Evolutionary conservation across 2,888 invertebrate species (phyloP).

Genomic region (Seira sanloemensis): DNA sequence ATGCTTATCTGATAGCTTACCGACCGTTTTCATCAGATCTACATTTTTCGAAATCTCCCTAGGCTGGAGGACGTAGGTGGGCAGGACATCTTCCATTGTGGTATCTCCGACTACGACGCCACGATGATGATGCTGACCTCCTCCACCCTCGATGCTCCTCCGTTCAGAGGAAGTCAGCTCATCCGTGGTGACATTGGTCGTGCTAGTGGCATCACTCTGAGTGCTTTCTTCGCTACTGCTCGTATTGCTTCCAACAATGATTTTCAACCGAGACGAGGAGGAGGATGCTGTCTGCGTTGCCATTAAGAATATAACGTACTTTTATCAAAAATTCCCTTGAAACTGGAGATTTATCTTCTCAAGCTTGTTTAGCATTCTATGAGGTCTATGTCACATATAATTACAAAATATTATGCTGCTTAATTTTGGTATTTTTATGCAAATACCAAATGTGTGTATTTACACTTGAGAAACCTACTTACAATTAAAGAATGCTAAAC

Average conservation of each 20-base stretch:
- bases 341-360: too few relatives aligned
- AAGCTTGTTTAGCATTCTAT: too few relatives aligned
- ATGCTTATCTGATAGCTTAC: constrained; percentile 15
- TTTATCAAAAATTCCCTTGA: too few relatives aligned
- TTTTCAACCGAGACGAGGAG: constrained; percentile 14
- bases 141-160: not conserved
- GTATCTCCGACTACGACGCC: not conserved
- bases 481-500: too few relatives aligned
- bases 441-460: too few relatives aligned
- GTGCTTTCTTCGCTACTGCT: not conserved
- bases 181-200: not conserved
- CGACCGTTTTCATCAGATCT: constrained; percentile 59
- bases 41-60: constrained; percentile 45
- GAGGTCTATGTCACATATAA: too few relatives aligned
- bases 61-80: constrained; percentile 28
- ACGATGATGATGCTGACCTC: not conserved
- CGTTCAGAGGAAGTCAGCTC: not conserved
- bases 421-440: too few relatives aligned
- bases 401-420: too few relatives aligned
- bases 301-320: too few relatives aligned
- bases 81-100: constrained; percentile 16
- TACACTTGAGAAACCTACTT: too few relatives aligned
- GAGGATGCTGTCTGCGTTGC: not conserved
- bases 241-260: constrained; percentile 24
- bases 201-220: not conserved